Base-by-base conservation (phyloP, 2,113 vertebrate genomes). In the Cyrtonyx montezumae region DNA sequence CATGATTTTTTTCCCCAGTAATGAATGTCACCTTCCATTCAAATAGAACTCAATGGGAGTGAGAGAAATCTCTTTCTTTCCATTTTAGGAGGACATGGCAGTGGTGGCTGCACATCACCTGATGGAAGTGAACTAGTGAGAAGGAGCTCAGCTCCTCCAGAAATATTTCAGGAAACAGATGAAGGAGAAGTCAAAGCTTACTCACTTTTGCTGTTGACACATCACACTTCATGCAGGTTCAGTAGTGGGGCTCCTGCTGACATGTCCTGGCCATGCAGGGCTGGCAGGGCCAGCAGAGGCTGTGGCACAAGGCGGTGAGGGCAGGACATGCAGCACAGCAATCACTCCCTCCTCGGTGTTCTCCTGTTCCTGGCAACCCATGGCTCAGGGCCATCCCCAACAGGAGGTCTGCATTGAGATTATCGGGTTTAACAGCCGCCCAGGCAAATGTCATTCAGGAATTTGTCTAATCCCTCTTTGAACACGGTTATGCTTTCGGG, bases 31-130 rank as follows among this genome's bases (percentile, higher is more conserved):
- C 23, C 28, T 58, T 82, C 46, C 26, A 21, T 37, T 82, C 75
- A 65, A 89, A 85, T 83, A 67, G 85, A 87, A 48, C 32, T 77
- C 17, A 26, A 1, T 2, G 23, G 45, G 63, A 76, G 22, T 13
- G 25, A 0, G 0, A 79, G 59, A 81, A 79, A 55, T 45, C 34
- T 21, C 6, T 43, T 91, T 90, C 37, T 66, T 17, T 67, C 25
- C 40, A 0, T 22, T 40, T 14, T 13, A 51, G 68, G 40, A 46
- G 37, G 51, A 49, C 49, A 75, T 59, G 69, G 16, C 28, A 43
- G 58, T 0, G 0, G 15, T n/a, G 30, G 13, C 61, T 67, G 61
- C 1, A 0, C 32, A 42, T 58, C 37, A 32, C 21, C 37, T 59
- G 2, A 10, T 3, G 34, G 71, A 34, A 90, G 66, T 40, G 22